phyloP scores from a whole-genome alignment of 2,113 vertebrate genomes.

The Eulacestoma nigropectus region DNA sequence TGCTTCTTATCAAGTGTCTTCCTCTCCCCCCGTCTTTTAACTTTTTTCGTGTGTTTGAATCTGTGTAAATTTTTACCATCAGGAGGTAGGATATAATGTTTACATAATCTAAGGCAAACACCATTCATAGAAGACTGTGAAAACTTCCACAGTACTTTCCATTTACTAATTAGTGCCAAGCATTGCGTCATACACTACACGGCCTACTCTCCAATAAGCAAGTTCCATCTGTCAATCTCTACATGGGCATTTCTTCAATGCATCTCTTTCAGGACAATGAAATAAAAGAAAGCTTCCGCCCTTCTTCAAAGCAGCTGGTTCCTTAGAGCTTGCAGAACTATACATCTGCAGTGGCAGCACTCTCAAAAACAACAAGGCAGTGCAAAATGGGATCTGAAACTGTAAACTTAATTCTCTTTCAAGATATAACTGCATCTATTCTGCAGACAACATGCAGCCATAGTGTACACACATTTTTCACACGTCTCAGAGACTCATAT shows the following conservation, averaged over 20 bases:
- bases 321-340: neutral
- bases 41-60: neutral
- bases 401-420: neutral
- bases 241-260: neutral
- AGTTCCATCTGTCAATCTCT: neutral
- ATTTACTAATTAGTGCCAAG: neutral
- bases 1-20: constrained; percentile 42
- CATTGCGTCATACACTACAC: fast-evolving
- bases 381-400: neutral
- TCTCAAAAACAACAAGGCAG: neutral
- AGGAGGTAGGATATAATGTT: neutral
- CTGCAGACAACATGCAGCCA: neutral
- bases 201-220: neutral
- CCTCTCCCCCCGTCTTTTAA: neutral
- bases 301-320: neutral
- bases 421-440: neutral
- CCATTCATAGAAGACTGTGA: neutral
- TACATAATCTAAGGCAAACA: neutral
- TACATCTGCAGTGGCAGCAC: neutral
- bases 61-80: neutral
- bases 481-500: neutral
- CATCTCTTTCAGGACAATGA: neutral
- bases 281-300: neutral
- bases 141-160: neutral
- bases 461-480: neutral